Conservation (phyloP, 2,888 invertebrate genomes). For the Litoditis marina region DNA sequence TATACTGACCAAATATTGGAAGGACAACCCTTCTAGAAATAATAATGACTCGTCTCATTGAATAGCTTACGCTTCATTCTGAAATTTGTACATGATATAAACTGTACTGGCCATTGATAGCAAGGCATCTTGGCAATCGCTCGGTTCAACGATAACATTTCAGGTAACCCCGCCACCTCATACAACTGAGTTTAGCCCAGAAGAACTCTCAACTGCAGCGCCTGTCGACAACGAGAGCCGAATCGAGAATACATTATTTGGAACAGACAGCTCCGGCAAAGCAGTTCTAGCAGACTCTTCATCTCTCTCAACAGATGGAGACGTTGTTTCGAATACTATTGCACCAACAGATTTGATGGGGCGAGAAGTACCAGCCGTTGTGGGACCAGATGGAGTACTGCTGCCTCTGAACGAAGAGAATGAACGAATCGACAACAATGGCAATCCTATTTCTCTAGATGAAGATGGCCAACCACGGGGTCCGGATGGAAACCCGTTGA, state of each 20-base stretch:
- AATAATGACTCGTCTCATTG: too few species aligned
- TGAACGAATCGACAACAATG: conserved; percentile 12
- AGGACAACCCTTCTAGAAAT: too few species aligned
- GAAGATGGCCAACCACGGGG: conserved; percentile 18
- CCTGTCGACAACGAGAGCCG: too few species aligned
- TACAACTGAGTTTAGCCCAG: conserved; percentile 32
- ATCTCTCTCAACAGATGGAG: not conserved
- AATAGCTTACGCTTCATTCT: too few species aligned
- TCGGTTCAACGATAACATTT: too few species aligned
- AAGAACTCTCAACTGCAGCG: conserved; percentile 28
- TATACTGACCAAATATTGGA: too few species aligned
- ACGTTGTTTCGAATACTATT: not conserved
- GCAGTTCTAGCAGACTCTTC: not conserved
- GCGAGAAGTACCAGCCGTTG: conserved; percentile 29
- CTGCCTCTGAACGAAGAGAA: conserved; percentile 35
- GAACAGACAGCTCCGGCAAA: conserved; percentile 1
- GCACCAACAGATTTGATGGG: too few species aligned
- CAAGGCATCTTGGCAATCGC: too few species aligned
- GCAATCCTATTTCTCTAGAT: conserved; percentile 17
- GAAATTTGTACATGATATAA: too few species aligned
- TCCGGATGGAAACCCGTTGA: conserved; percentile 20
- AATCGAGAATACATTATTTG: too few species aligned
- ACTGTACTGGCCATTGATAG: too few species aligned
- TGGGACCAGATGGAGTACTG: conserved; percentile 31
- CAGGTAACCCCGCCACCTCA: conserved; percentile 35